Evolutionary conservation across 2,113 vertebrate genomes (phyloP).

Genomic region (Pogona vitticeps): DNA sequence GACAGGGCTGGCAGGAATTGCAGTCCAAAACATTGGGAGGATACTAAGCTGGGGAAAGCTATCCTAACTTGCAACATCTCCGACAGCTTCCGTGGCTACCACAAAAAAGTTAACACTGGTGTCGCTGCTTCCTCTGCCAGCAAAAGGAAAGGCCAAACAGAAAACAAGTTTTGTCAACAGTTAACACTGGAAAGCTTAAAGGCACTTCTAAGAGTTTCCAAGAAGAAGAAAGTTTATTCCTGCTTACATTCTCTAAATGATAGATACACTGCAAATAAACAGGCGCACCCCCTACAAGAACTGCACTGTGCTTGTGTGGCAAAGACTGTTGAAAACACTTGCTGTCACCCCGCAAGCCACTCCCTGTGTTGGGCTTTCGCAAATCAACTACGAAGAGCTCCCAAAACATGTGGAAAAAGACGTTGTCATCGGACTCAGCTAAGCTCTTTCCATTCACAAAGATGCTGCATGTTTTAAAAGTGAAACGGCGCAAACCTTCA

Average conservation of each 20-base stretch:
- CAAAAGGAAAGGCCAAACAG: background rate
- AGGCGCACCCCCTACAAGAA: too few species aligned
- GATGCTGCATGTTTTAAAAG: background rate
- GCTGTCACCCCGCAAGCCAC: background rate
- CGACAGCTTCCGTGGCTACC: rapidly evolving
- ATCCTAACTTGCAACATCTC: background rate
- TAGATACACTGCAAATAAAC: rapidly evolving
- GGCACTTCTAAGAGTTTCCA: conserved; percentile 49
- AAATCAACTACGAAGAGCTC: background rate
- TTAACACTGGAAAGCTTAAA: background rate
- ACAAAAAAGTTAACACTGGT: rapidly evolving
- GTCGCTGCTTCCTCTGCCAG: background rate
- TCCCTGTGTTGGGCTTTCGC: rapidly evolving
- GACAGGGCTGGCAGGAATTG: background rate
- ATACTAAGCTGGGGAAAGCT: too few species aligned
- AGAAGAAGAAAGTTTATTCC: conserved; percentile 46
- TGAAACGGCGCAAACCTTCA: background rate
- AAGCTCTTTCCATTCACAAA: background rate
- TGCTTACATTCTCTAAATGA: background rate
- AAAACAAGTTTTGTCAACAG: rapidly evolving
- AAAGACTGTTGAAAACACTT: background rate
- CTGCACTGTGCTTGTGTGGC: too few species aligned
- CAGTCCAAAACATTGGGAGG: too few species aligned
- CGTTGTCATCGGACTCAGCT: background rate
- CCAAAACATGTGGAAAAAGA: background rate